phyloP scores from a whole-genome alignment of 2,113 vertebrate species.

The Nothocercus nigrocapillus region DNA sequence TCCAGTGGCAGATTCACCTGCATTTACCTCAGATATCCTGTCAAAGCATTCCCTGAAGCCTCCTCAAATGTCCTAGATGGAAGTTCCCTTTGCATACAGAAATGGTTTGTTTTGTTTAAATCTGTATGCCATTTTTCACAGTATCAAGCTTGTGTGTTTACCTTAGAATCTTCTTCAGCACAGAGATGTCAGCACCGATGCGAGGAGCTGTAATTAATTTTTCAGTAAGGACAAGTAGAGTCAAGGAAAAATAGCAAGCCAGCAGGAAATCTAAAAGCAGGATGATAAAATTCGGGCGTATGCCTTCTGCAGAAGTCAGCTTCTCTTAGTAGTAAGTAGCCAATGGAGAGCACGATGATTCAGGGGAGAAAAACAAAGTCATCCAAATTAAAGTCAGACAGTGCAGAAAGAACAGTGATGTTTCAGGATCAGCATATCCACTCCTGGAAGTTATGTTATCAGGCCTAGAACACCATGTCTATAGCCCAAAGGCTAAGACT shows the following conservation, averaged over 20 bases:
- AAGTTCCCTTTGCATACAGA: background rate
- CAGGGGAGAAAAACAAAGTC: background rate
- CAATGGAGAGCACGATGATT: background rate
- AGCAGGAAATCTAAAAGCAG: background rate
- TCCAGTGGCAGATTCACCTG: background rate
- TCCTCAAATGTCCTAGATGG: background rate
- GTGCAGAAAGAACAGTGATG: background rate
- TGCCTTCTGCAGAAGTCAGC: background rate
- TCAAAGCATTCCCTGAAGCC: background rate
- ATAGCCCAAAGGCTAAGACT: background rate
- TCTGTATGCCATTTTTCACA: accelerated
- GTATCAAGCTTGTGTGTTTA: background rate
- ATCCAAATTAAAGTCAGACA: background rate
- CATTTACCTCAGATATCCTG: background rate
- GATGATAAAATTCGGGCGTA: background rate
- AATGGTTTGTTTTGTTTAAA: background rate
- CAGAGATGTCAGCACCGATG: background rate
- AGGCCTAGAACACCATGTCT: accelerated
- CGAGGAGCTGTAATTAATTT: background rate
- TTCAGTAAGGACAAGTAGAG: background rate
- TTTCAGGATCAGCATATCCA: accelerated
- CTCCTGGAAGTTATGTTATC: background rate
- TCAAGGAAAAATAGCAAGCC: background rate
- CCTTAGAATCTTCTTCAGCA: background rate
- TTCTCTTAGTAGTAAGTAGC: background rate